These are phyloP conservation scores for Anastrepha ludens DNA, from an alignment of 1,140 invertebrate species.

Conservation along the genomic window DNA sequence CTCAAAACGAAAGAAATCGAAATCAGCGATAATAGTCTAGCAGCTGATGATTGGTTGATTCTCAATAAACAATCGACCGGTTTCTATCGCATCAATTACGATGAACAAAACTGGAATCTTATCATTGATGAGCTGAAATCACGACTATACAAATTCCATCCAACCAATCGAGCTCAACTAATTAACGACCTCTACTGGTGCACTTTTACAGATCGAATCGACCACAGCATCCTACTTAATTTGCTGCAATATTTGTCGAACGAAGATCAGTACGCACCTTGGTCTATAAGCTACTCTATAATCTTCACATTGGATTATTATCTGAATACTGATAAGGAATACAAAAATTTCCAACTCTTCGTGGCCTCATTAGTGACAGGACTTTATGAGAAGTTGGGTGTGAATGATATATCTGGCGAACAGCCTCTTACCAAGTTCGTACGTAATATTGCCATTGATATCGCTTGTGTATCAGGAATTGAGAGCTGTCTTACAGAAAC, in stretches of 20 bases:
- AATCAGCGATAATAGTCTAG: slow-evolving; percentile 49
- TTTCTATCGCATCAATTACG: slow-evolving; percentile 81
- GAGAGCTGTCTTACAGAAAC: slow-evolving; percentile 74
- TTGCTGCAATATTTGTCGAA: slow-evolving; percentile 77
- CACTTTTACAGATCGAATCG: slow-evolving; percentile 77
- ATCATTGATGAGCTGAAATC: slow-evolving; percentile 75
- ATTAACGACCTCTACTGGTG: slow-evolving; percentile 85
- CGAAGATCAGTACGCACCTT: slow-evolving; percentile 79
- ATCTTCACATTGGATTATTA: slow-evolving; percentile 69
- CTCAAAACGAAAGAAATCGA: slow-evolving; percentile 55
- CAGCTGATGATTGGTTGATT: slow-evolving; percentile 76
- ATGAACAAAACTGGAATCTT: slow-evolving; percentile 77
- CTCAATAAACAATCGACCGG: slow-evolving; percentile 79
- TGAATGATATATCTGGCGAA: slow-evolving; percentile 69
- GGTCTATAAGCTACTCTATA: slow-evolving; percentile 76
- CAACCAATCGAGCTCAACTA: slow-evolving; percentile 84
- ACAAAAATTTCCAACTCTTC: slow-evolving; percentile 64
- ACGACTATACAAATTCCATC: slow-evolving; percentile 77
- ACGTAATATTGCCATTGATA: slow-evolving; percentile 73
- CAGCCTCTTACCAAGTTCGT: slow-evolving; percentile 71
- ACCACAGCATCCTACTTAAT: slow-evolving; percentile 73
- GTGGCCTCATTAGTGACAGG: slow-evolving; percentile 68
- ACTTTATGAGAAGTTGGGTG: slow-evolving; percentile 69
- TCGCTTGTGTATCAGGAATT: slow-evolving; percentile 75
- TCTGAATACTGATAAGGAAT: slow-evolving; percentile 62